Base-by-base conservation (phyloP, 2,797 vertebrate species). In the Siniperca undulata region DNA sequence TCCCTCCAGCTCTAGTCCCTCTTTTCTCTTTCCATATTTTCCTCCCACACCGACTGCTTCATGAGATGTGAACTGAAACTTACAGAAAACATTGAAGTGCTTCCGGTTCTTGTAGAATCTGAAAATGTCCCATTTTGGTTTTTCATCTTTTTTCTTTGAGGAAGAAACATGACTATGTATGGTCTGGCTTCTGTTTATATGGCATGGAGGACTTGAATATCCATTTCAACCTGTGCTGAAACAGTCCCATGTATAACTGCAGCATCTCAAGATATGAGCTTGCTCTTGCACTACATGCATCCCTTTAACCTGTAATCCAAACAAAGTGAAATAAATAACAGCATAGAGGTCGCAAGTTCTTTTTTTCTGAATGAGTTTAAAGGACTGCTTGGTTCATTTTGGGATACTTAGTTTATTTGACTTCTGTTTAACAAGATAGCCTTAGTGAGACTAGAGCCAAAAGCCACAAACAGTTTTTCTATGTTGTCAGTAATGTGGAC, bases 1-100 rank as follows among this genome's bases (percentile, higher is more conserved):
- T 92, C 88, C 87, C 92, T 86, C 62, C 74, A 82, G 82, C 80
- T 77, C 79, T 85, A 66, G 83, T 85, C 88, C 81, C 84, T 88
- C 78, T 90, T 85, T 87, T 87, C 86, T 89, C 81, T 72, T 85
- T 92, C 86, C 80, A 87, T 84, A 81, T 86, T 91, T 90, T 86
- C 86, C 91, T 92, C 92, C 92, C 85, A 92, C 93, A 86, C 83
- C 71, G 7, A 70, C 81, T 77, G 70, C 82, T 89, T 90, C 69
- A 80, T 89, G 58, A 71, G 70, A 75, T 70, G 67, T 69, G 48
- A 70, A 70, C 58, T 87, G 81, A 85, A 87, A 76, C 75, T 61
- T 48, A 53, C n/a, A 75, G 36, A 87, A 80, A 80, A 83, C 71
- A 44, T 19, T 22, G 30, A 60, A 27, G 7, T 20, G 38, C 44